Evolutionary conservation across 2,113 vertebrate species (phyloP).

Genomic region (Pangasianodon hypophthalmus): DNA sequence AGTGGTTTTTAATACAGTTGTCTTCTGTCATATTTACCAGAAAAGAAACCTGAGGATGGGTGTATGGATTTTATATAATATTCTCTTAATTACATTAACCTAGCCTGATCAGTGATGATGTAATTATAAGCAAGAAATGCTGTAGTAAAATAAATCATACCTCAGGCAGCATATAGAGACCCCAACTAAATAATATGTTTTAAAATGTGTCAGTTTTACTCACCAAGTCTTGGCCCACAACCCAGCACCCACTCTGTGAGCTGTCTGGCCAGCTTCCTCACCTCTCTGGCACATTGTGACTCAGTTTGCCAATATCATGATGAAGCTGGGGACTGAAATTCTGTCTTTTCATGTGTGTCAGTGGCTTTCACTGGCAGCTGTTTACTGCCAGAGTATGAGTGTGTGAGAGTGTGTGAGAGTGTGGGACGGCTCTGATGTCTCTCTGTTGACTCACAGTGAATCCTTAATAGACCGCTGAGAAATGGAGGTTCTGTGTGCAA

Average conservation of each 20-base stretch:
- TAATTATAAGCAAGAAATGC: background rate
- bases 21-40: background rate
- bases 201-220: background rate
- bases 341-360: conserved; percentile 33
- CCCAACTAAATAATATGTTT: background rate
- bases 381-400: conserved; percentile 17
- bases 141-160: background rate
- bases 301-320: conserved; percentile 20
- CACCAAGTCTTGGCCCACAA: background rate
- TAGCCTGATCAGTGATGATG: no score
- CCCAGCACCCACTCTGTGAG: background rate
- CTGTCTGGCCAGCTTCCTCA: background rate
- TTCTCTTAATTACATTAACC: background rate
- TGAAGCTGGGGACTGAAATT: background rate
- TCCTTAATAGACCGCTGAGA: conserved; percentile 26
- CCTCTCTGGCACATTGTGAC: background rate
- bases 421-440: conserved; percentile 19
- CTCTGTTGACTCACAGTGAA: conserved; percentile 40
- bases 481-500: conserved; percentile 5
- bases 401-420: conserved; percentile 36
- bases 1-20: background rate
- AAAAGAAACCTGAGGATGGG: background rate
- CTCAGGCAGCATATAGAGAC: background rate
- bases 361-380: conserved; percentile 46
- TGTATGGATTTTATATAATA: background rate